Percentiles rank a stretch among this genome's conserved stretches.
Conservation (phyloP, 1,140 invertebrate genomes). For the Drosophila eugracilis region DNA sequence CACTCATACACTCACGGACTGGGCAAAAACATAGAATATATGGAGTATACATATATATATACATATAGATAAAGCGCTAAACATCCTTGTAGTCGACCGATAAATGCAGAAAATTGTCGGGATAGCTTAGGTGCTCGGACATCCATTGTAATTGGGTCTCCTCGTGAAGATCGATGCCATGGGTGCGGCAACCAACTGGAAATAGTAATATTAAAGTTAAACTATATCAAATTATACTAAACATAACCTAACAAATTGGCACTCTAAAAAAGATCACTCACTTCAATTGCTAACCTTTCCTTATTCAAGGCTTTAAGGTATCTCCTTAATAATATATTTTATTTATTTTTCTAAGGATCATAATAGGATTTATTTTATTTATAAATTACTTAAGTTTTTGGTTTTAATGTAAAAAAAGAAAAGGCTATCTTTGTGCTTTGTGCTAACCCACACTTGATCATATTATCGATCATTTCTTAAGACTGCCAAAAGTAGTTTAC, state of each 20-base stretch:
- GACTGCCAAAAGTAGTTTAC: background rate
- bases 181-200: slow-evolving; percentile 92
- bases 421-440: background rate
- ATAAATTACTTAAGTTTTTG: slow-evolving; percentile 1
- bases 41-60: background rate
- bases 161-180: slow-evolving; percentile 94
- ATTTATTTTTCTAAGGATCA: background rate
- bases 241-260: background rate
- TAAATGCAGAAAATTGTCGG: slow-evolving; percentile 99
- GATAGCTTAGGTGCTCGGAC: slow-evolving; percentile 98
- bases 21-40: slow-evolving; percentile 9
- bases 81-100: slow-evolving; percentile 85
- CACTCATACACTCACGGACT: slow-evolving; percentile 6
- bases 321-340: background rate
- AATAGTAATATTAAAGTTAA: slow-evolving; percentile 56
- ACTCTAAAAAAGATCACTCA: background rate
- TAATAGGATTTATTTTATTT: background rate
- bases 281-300: background rate
- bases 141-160: slow-evolving; percentile 99
- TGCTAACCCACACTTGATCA: slow-evolving; percentile 1
- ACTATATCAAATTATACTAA: background rate
- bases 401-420: background rate
- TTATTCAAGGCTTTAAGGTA: background rate
- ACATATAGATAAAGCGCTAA: slow-evolving; percentile 23
- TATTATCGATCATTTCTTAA: slow-evolving; percentile 8